Evolutionary conservation across 2,888 invertebrate genomes (phyloP).

Genomic region (Apantesis nais): DNA sequence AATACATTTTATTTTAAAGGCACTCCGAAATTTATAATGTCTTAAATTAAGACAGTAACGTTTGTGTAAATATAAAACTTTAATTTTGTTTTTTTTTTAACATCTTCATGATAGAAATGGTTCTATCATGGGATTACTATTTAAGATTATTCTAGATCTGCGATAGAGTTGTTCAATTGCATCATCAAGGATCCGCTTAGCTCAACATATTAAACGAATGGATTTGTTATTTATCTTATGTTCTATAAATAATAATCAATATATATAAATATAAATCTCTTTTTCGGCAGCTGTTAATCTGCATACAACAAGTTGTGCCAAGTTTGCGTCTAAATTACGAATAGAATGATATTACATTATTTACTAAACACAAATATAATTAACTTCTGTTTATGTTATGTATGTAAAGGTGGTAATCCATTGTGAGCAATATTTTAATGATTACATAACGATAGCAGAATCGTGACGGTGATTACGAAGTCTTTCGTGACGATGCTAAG

Average conservation of each 20-base stretch:
- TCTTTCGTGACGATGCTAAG: slow-evolving; percentile 40
- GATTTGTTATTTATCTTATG: background rate
- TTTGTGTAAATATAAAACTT: no score
- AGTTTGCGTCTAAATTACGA: background rate
- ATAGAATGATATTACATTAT: background rate
- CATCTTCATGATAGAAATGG: no score
- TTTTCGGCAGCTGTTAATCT: background rate
- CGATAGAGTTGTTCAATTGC: background rate
- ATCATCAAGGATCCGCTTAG: background rate
- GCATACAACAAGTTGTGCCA: background rate
- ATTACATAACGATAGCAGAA: slow-evolving; percentile 14
- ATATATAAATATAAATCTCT: background rate
- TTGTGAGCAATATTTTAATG: background rate
- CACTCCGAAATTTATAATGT: background rate
- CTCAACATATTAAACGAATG: background rate
- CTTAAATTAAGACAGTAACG: no score
- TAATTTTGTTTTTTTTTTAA: no score
- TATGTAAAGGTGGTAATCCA: background rate
- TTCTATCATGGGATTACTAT: no score
- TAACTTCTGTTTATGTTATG: background rate
- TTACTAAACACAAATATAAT: background rate
- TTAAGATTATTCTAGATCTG: background rate
- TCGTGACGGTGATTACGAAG: slow-evolving; percentile 28
- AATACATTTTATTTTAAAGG: no score
- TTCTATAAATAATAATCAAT: background rate